These are phyloP conservation scores for Matsumyia berberina DNA, from an alignment of 2,888 invertebrate genomes.

Conservation along the genomic window DNA sequence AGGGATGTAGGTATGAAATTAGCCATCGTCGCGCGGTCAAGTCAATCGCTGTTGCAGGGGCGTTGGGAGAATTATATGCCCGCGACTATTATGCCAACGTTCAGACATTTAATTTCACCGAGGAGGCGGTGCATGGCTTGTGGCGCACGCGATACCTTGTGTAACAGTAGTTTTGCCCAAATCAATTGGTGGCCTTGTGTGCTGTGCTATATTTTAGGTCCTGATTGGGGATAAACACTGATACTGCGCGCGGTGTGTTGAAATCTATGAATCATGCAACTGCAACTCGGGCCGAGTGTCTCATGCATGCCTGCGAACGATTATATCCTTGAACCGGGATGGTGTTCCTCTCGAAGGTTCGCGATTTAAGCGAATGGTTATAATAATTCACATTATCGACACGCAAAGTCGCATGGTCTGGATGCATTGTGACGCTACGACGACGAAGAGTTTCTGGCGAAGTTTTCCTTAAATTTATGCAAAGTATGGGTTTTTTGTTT, in stretches of 20 bases:
- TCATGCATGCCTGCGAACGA: conserved; percentile 51
- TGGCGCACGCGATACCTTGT: conserved; percentile 71
- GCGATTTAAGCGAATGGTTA: conserved; percentile 54
- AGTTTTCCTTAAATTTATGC: conserved; percentile 56
- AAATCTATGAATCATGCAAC: conserved; percentile 55
- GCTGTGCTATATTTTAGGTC: conserved; percentile 24
- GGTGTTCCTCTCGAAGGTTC: conserved; percentile 8
- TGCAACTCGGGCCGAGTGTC: conserved; percentile 27
- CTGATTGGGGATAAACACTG: conserved; percentile 49
- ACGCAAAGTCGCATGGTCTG: conserved; percentile 70
- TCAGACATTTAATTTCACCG: conserved; percentile 53
- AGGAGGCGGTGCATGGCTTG: conserved; percentile 52
- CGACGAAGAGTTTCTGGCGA: conserved; percentile 20
- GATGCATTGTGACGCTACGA: conserved; percentile 37
- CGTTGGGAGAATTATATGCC: conserved; percentile 35
- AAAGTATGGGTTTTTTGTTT: conserved; percentile 48
- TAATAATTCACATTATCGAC: conserved; percentile 75
- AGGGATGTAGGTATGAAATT: conserved; percentile 72
- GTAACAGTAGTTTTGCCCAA: conserved; percentile 68
- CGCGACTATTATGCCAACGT: conserved; percentile 58
- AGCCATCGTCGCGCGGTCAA: conserved; percentile 63
- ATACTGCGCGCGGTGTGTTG: too few relatives aligned
- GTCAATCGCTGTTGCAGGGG: conserved; percentile 46
- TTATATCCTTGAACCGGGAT: conserved; percentile 60
- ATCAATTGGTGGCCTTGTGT: conserved; percentile 39